A percentile compares a stretch with the other conserved stretches of the same genome.
Conservation (phyloP, 1,140 invertebrate species). For the Atta texana region DNA sequence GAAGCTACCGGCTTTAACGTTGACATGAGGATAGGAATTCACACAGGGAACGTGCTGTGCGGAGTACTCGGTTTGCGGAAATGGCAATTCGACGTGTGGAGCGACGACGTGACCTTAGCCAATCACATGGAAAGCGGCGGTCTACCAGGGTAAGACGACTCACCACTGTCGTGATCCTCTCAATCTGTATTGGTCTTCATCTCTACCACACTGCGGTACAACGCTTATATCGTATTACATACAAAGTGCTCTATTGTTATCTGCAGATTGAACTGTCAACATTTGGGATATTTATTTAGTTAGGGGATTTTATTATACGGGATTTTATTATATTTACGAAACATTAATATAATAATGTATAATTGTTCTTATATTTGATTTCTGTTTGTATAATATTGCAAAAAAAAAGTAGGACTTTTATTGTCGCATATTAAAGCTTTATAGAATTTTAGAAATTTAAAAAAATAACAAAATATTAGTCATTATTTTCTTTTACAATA, state of each 20-base stretch:
- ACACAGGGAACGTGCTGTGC: constrained; percentile 97
- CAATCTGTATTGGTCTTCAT: not conserved
- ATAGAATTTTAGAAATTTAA: not conserved
- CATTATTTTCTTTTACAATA: too few species aligned
- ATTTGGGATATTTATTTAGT: not conserved
- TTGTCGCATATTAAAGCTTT: not conserved
- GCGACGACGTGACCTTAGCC: constrained; percentile 98
- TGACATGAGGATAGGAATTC: constrained; percentile 98
- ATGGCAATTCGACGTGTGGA: constrained; percentile 99
- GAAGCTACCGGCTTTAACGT: constrained; percentile 96
- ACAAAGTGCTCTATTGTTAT: not conserved
- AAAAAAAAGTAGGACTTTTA: not conserved
- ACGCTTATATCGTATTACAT: not conserved
- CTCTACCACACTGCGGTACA: not conserved
- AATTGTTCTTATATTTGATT: not conserved
- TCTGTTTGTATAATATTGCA: not conserved
- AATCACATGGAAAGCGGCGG: constrained; percentile 99
- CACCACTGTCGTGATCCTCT: not conserved
- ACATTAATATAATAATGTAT: not conserved
- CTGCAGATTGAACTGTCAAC: not conserved
- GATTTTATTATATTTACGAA: not conserved
- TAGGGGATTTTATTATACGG: not conserved
- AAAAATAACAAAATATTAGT: not conserved
- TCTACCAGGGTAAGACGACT: constrained; percentile 92
- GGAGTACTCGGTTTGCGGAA: constrained; percentile 98